Percentiles rank a stretch among this genome's conserved stretches.
Conservation (phyloP, 1,140 invertebrate genomes). For the Pseudomyrmex concolor region DNA sequence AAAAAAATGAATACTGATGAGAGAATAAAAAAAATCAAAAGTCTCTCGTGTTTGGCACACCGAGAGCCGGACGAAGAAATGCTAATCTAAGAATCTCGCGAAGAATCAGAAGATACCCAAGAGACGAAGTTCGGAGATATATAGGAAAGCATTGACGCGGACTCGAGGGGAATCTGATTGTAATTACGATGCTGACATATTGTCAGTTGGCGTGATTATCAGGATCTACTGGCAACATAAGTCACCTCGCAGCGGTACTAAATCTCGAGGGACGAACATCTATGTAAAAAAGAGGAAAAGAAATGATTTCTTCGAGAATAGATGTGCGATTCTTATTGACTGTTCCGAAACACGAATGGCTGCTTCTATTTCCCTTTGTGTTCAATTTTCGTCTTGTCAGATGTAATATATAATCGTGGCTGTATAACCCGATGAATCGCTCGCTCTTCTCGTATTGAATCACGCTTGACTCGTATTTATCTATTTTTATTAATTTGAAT, state of each 20-base stretch:
- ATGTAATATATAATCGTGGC: conserved; percentile 5
- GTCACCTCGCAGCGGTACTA: background rate
- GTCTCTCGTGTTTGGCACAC: background rate
- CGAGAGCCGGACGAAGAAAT: background rate
- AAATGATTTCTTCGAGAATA: conserved; percentile 13
- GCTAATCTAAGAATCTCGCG: background rate
- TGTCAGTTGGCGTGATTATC: background rate
- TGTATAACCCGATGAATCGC: background rate
- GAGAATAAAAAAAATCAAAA: background rate
- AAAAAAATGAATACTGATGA: background rate
- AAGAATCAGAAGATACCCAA: conserved; percentile 1
- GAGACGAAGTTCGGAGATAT: conserved; percentile 6
- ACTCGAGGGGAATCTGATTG: background rate
- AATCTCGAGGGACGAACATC: background rate
- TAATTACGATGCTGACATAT: conserved; percentile 16
- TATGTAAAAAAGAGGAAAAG: conserved; percentile 30
- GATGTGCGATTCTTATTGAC: conserved; percentile 33
- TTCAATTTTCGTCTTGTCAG: conserved; percentile 44
- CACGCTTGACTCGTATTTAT: too few species aligned
- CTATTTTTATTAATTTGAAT: too few species aligned
- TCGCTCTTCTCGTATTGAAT: background rate
- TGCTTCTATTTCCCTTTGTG: conserved; percentile 11
- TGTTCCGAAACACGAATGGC: conserved; percentile 31
- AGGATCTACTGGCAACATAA: conserved; percentile 1
- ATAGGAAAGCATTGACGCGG: background rate